Conservation (phyloP, 2,113 vertebrate genomes). For the Okapia johnstoni region DNA sequence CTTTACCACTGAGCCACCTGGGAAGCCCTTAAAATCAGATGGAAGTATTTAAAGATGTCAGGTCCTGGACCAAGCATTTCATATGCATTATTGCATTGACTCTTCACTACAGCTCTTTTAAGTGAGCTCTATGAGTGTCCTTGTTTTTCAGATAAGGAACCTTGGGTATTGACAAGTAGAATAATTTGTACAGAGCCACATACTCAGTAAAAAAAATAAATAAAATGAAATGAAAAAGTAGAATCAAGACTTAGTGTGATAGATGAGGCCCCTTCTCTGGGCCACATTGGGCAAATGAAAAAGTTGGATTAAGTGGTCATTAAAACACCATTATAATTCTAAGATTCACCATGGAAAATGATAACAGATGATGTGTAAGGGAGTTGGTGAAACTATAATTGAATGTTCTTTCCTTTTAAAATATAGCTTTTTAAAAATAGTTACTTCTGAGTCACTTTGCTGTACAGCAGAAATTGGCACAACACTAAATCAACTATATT, state of each 20-base stretch:
- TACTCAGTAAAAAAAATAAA: background rate
- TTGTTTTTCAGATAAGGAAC: background rate
- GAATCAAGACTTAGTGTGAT: background rate
- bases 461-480: background rate
- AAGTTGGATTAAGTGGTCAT: background rate
- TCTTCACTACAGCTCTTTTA: background rate
- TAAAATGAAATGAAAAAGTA: background rate
- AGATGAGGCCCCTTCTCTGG: background rate
- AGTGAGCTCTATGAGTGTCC: background rate
- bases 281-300: background rate
- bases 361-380: background rate
- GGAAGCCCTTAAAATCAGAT: background rate
- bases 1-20: background rate
- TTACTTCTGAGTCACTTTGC: background rate
- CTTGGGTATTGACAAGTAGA: background rate
- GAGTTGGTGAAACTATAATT: background rate
- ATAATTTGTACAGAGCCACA: background rate
- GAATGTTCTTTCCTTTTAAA: background rate
- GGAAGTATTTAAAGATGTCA: background rate
- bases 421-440: background rate
- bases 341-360: background rate
- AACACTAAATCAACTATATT: background rate
- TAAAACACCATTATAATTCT: background rate
- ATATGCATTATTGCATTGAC: background rate
- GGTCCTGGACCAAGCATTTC: background rate